Base-by-base conservation (phyloP, 1,140 invertebrate genomes). In the Zophobas atratus region DNA sequence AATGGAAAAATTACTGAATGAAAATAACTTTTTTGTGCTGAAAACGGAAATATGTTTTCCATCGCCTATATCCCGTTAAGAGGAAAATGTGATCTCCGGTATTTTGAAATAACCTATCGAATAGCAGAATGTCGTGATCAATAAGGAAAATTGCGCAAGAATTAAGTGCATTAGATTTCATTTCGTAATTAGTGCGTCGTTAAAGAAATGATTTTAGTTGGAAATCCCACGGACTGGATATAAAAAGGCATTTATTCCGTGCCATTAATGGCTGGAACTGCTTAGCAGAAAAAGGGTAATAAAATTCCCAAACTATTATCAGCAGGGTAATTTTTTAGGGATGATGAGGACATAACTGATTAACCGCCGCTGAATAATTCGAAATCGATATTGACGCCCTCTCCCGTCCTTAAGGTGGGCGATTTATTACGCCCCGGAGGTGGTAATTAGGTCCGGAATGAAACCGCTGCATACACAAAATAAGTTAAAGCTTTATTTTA, bases 401-500 rank as follows among this genome's bases (percentile, higher is more conserved):
- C 4, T 2, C 2, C 2, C 2, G 38, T 39, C 38, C 38, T 60
- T 60, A 60, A 60, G 56, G 56, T 60, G 56, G 2, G 3, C 35
- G 56, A 60, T 60, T 57, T 57, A 57, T 57, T 34, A 57, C 32
- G 36, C 33, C 6, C 34, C 35, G 67, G 46, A 8, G 67, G 67
- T 70, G 67, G 70, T 67, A 67, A 43, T 67, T 41, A 51, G 51
- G 70, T 20, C 36, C 1, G 20, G 51, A 72, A 72, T 72, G 60
- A 72, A 49, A 72, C 70, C 46, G 35, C 70, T 4, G 60, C 71
- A 77, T 86, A 86, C 85, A 86, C 84, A 86, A 86, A 86, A 86
- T 86, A 86, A 84, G 81, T 81, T 83, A 75, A 86, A 86, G 85
- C 85, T 86, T 86, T 86, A 86, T 85, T 86, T 84, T 84, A 85